phyloP scores from a whole-genome alignment of 2,888 invertebrate species.

The Hybos culiciformis region DNA sequence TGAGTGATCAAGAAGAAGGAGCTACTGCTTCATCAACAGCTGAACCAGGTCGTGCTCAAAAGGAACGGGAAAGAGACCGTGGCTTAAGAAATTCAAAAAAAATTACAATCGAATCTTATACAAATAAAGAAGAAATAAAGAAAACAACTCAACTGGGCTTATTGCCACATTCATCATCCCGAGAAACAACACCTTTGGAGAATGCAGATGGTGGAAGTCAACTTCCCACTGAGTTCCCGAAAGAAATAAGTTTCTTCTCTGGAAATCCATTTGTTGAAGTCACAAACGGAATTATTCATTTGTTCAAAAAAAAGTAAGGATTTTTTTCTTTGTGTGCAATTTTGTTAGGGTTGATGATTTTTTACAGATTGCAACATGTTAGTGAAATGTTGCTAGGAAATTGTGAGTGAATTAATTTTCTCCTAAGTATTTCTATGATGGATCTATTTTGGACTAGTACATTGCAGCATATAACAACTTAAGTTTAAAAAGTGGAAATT shows the following conservation, averaged over 20 bases:
- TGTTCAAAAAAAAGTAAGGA: constrained; percentile 93
- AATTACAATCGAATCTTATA: constrained; percentile 68
- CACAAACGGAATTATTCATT: constrained; percentile 90
- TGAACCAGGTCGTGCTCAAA: constrained; percentile 29
- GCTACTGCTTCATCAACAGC: constrained; percentile 33
- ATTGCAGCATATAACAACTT: too few species aligned
- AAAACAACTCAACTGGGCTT: constrained; percentile 38
- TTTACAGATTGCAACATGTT: too few species aligned
- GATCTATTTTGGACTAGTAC: too few species aligned
- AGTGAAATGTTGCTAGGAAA: too few species aligned
- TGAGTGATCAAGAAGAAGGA: constrained; percentile 27
- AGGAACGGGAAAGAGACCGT: constrained; percentile 41
- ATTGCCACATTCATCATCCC: constrained; percentile 44
- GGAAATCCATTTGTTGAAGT: constrained; percentile 97
- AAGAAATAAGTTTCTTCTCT: constrained; percentile 68
- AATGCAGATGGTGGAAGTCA: constrained; percentile 26
- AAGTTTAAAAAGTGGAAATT: too few species aligned
- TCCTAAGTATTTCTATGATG: too few species aligned
- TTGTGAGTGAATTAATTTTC: too few species aligned
- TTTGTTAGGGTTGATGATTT: too few species aligned
- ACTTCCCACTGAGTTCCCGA: constrained; percentile 31
- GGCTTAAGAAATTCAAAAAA: constrained; percentile 55
- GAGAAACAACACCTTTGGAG: constrained; percentile 40
- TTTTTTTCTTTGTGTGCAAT: too few species aligned
- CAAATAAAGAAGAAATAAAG: constrained; percentile 44